These are phyloP conservation scores for Mus spretus DNA, from an alignment of 2,797 vertebrate genomes.

Conservation along the genomic window DNA sequence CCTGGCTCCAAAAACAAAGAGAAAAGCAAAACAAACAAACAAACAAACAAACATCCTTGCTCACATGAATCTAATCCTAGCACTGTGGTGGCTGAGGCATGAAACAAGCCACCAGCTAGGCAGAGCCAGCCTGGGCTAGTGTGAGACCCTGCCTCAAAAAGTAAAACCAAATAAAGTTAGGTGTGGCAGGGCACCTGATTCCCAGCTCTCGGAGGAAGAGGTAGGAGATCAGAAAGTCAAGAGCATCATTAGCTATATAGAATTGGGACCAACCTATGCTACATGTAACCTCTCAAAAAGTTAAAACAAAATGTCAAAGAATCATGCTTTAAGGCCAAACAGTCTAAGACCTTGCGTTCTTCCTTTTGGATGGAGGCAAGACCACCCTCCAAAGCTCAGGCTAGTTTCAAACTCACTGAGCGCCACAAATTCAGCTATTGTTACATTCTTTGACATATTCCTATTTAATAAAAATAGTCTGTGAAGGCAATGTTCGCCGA, in stretches of 20 bases:
- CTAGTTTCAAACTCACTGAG: background rate
- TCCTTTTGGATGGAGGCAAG: background rate
- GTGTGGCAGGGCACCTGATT: background rate
- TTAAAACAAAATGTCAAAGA: background rate
- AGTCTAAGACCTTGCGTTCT: background rate
- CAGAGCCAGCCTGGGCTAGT: background rate
- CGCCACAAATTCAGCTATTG: background rate
- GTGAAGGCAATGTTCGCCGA: background rate
- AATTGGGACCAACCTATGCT: background rate
- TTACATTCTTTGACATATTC: background rate
- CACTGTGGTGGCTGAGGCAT: background rate
- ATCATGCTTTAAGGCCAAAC: background rate
- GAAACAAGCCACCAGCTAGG: background rate
- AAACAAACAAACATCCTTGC: background rate
- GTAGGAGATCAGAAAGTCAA: background rate
- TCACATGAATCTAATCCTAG: background rate
- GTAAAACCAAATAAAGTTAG: background rate
- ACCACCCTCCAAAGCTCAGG: background rate
- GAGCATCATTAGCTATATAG: background rate
- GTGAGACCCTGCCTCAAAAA: background rate
- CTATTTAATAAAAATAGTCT: background rate
- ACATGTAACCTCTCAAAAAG: background rate
- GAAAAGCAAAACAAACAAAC: background rate
- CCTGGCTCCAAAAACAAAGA: background rate
- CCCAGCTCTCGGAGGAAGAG: background rate